These are phyloP conservation scores for Actenoides lindsayi DNA, from an alignment of 2,113 vertebrate species.

Conservation along the genomic window DNA sequence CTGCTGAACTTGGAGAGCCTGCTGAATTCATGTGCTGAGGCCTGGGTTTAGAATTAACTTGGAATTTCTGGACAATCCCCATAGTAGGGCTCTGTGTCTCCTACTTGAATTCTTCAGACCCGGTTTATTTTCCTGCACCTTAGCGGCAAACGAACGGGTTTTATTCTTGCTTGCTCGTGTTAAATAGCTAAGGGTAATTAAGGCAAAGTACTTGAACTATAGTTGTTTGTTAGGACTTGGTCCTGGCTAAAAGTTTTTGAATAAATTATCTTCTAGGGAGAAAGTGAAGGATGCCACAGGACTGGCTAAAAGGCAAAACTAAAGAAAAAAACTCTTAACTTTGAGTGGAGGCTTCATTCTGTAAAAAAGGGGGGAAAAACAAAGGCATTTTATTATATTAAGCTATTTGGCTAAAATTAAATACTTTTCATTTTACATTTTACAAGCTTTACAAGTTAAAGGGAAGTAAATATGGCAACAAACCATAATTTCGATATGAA, in stretches of 20 bases:
- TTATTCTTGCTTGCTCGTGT: background rate
- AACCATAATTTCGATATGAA: background rate
- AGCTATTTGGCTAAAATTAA: background rate
- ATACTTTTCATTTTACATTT: background rate
- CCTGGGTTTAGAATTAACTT: background rate
- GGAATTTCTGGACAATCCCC: background rate
- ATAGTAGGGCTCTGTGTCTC: rapidly evolving
- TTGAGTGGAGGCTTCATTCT: background rate
- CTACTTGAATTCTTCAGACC: background rate
- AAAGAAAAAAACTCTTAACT: background rate
- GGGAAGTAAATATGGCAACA: background rate
- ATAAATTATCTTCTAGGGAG: background rate
- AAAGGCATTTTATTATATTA: background rate
- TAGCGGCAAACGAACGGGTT: background rate
- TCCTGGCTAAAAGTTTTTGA: background rate
- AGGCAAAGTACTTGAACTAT: background rate
- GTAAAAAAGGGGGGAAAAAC: background rate
- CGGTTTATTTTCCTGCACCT: background rate
- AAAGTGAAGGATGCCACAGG: background rate
- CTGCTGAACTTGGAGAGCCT: background rate
- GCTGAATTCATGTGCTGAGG: background rate
- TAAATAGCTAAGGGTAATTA: background rate
- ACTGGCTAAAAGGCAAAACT: background rate
- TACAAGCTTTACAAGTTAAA: background rate
- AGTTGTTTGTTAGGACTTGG: background rate